Conservation (phyloP, 2,888 invertebrate genomes). For the Acleris cristana region DNA sequence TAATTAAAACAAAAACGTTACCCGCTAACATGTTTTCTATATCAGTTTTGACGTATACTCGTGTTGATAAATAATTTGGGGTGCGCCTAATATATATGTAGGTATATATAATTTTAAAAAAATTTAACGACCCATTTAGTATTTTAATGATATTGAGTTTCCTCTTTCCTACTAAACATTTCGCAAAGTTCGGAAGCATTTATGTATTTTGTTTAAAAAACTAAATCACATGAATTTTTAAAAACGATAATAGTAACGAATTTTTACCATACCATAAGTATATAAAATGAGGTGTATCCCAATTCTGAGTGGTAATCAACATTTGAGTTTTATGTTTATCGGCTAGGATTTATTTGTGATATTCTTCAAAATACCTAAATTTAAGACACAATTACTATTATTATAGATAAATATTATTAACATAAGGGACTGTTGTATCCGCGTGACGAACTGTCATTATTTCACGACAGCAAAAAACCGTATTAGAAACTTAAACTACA, state of each 20-base stretch:
- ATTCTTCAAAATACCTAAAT: slow-evolving; percentile 23
- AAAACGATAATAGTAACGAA: too few species aligned
- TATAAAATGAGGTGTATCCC: too few species aligned
- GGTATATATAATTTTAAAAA: too few species aligned
- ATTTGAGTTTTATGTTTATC: slow-evolving; percentile 1
- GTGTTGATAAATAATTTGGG: too few species aligned
- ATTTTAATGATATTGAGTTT: too few species aligned
- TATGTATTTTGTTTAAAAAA: too few species aligned
- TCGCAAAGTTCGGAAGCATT: too few species aligned
- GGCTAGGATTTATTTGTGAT: slow-evolving; percentile 27
- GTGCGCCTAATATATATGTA: too few species aligned
- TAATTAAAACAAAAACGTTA: slow-evolving; percentile 4
- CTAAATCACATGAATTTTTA: neutral
- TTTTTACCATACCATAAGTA: too few species aligned
- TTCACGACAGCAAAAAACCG: neutral
- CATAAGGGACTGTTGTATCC: slow-evolving; percentile 5
- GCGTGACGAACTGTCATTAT: slow-evolving; percentile 9
- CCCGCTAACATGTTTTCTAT: neutral
- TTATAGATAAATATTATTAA: slow-evolving; percentile 17
- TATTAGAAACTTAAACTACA: neutral
- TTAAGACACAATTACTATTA: slow-evolving; percentile 20
- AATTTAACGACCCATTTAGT: too few species aligned
- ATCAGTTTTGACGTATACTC: slow-evolving; percentile 1
- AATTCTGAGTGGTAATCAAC: too few species aligned
- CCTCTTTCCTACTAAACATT: too few species aligned